A percentile compares a stretch with the other conserved stretches of the same genome.
These are phyloP conservation scores for Scomber japonicus DNA, from an alignment of 2,113 vertebrate species.

Conservation along the genomic window DNA sequence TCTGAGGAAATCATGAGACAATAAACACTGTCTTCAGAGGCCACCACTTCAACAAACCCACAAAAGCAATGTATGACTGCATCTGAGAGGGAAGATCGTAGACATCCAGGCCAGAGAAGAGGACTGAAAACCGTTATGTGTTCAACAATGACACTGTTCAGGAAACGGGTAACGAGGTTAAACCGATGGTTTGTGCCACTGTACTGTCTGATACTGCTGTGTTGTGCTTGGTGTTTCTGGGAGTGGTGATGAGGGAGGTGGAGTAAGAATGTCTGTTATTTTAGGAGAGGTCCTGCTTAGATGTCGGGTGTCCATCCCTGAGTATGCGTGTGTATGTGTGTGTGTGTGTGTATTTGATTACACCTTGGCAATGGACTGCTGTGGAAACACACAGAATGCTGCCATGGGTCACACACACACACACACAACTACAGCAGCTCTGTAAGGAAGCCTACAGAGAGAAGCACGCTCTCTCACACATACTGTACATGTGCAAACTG, in stretches of 20 bases:
- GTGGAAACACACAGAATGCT: constrained; percentile 23
- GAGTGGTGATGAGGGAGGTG: constrained; percentile 24
- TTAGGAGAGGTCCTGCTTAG: constrained; percentile 28
- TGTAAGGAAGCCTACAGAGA: neutral
- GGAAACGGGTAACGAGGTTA: neutral
- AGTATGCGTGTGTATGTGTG: constrained; percentile 30
- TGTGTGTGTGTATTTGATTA: constrained; percentile 48
- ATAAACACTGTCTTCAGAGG: neutral
- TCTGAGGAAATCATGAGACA: neutral
- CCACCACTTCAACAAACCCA: neutral
- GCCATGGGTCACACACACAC: neutral
- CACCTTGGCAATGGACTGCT: constrained; percentile 28
- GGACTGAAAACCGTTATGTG: neutral
- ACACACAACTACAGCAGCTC: constrained; percentile 1
- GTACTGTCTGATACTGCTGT: constrained; percentile 3
- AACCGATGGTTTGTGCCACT: neutral
- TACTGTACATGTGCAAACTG: constrained; percentile 21
- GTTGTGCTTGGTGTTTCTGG: constrained; percentile 39
- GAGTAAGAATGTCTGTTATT: constrained; percentile 48
- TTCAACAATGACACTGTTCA: no score
- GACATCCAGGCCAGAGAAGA: no score
- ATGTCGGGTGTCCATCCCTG: constrained; percentile 25
- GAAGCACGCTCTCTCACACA: constrained; percentile 3
- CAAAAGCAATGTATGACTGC: neutral
- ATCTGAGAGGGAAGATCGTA: neutral